Evolutionary conservation across 2,888 invertebrate species (phyloP), one percentile per base, ranked within the genome.

Genomic region (Pachymerium ferrugineum): DNA sequence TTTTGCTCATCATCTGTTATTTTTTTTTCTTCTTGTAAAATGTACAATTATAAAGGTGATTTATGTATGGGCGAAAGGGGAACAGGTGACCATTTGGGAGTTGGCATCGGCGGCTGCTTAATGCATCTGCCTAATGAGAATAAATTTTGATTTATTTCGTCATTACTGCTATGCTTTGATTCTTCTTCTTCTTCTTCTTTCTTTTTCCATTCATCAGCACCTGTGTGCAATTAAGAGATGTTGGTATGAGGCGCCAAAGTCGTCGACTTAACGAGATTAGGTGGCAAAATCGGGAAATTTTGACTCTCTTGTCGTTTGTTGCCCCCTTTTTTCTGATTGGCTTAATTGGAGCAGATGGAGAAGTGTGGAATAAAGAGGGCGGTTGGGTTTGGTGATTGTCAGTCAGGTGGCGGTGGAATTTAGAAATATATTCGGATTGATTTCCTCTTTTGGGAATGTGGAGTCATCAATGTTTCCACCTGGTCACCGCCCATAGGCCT

Each of bases 111-210:
- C 33, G 31, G 30, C 54, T 47, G 47, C 71, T 74, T 74, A 74
- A 74, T 74, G 74, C 74, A 74, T 54, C 69, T 68, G 38, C 54
- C 38, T 74, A 74, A 74, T 74, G 74, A 73, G 68, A 74, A 74
- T 74, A 74, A 62, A 74, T 74, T 62, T 72, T 74, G 74, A 74
- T 74, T 74, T 74, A 74, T 74, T 73, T 72, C 68, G 72, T 72
- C 74, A 74, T 74, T 74, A 74, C 69, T 22, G 42, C 47, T 25
- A 33, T 35, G 38, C 54, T 47, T 69, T 33, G 69, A 33, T 33
- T 54, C 54, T 62, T 47, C 47, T 47, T 62, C 47, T 54, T 54
- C 47, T 54, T n/a, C 62, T 62, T 62, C 62, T 62, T 62, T 3
- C 69, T 33, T 30, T 69, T 69, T 30, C 30, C 31, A 69, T 69